phyloP scores from a whole-genome alignment of 1,140 invertebrate species.

The Leptinotarsa texana region DNA sequence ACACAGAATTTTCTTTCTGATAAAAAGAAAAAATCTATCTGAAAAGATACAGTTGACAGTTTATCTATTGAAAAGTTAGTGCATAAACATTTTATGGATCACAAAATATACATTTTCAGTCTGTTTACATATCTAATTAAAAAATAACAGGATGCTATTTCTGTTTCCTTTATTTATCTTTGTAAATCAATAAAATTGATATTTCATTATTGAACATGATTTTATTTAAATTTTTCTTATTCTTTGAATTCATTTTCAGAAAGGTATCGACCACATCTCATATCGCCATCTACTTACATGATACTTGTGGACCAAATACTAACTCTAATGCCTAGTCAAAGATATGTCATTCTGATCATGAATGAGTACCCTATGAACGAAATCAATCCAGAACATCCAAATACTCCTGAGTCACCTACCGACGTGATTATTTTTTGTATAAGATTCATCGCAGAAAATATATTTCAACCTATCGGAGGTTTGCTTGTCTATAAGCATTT shows the following conservation, averaged over 20 bases:
- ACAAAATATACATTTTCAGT: too few species aligned
- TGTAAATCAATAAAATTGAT: too few species aligned
- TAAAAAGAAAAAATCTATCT: too few species aligned
- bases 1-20: too few species aligned
- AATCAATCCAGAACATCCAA: constrained; percentile 23
- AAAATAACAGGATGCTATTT: too few species aligned
- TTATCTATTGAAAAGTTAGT: too few species aligned
- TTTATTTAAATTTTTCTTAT: too few species aligned
- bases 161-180: too few species aligned
- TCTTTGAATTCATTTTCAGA: not conserved
- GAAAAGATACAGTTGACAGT: too few species aligned
- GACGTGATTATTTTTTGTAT: constrained; percentile 24
- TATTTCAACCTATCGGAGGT: constrained; percentile 24
- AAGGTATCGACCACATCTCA: constrained; percentile 8
- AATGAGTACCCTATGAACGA: constrained; percentile 13
- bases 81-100: too few species aligned
- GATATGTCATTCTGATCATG: constrained; percentile 22
- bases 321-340: constrained; percentile 16
- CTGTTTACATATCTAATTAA: too few species aligned
- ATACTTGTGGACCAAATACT: constrained; percentile 13
- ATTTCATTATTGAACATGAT: too few species aligned
- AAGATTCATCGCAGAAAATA: constrained; percentile 11
- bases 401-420: constrained; percentile 1
- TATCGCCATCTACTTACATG: not conserved
- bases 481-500: constrained; percentile 4